Evolutionary conservation across 1,140 invertebrate genomes (phyloP).

Genomic region (Aphidius ervi): DNA sequence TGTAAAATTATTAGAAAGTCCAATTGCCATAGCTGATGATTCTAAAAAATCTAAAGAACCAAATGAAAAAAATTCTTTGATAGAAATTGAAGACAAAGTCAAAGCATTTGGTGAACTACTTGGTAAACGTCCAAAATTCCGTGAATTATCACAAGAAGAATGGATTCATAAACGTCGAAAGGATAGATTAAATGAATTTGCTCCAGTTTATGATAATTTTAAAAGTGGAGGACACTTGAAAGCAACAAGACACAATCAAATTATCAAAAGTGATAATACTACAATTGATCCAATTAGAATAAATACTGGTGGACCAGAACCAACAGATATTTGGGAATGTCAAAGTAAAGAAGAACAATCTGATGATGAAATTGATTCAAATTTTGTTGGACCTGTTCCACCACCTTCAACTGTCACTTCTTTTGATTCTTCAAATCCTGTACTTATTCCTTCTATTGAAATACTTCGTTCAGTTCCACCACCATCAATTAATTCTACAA

Average conservation of each 20-base stretch:
- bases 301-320: constrained; percentile 21
- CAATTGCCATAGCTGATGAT: constrained; percentile 14
- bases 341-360: background rate
- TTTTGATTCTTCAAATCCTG: background rate
- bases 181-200: constrained; percentile 67
- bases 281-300: constrained; percentile 22
- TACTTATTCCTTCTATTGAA: constrained; percentile 4
- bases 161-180: constrained; percentile 71
- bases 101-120: constrained; percentile 44
- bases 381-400: constrained; percentile 11
- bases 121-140: constrained; percentile 42
- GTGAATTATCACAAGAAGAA: constrained; percentile 70
- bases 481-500: background rate
- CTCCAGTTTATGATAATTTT: constrained; percentile 52
- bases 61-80: constrained; percentile 26
- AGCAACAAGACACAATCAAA: constrained; percentile 13
- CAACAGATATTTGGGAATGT: constrained; percentile 25
- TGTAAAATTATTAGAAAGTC: constrained; percentile 27
- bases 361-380: background rate
- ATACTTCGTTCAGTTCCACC: constrained; percentile 2
- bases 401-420: constrained; percentile 8
- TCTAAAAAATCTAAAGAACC: constrained; percentile 41
- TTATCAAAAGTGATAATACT: constrained; percentile 9
- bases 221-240: constrained; percentile 26
- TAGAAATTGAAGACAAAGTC: constrained; percentile 40